phyloP scores from a whole-genome alignment of 2,797 vertebrate species.

The Hippocampus kuda region DNA sequence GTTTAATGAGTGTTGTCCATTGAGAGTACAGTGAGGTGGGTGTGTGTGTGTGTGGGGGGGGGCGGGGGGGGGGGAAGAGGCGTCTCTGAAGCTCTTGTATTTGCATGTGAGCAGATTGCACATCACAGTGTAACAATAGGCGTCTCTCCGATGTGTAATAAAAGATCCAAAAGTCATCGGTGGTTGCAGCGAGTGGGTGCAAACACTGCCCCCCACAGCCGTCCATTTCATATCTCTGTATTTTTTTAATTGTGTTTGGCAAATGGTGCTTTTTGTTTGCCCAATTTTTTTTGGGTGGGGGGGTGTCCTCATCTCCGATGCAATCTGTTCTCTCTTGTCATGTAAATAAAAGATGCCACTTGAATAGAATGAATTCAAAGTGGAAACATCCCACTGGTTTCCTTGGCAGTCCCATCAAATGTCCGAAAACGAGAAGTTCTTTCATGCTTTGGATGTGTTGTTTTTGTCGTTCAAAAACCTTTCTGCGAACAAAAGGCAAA shows the following conservation, averaged over 20 bases:
- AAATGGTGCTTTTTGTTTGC: conserved; percentile 56
- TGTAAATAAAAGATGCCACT: conserved; percentile 66
- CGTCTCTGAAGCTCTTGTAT: conserved; percentile 54
- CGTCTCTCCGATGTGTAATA: conserved; percentile 55
- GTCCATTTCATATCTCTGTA: conserved; percentile 27
- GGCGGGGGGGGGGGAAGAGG: conserved; percentile 33
- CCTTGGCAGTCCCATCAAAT: conserved; percentile 65
- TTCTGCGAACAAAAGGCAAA: conserved; percentile 37
- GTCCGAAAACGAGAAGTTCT: conserved; percentile 32
- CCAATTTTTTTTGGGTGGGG: conserved; percentile 21
- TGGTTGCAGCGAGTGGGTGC: conserved; percentile 34
- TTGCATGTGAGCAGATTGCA: conserved; percentile 67
- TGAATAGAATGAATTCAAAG: conserved; percentile 61
- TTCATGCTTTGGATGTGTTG: conserved; percentile 41
- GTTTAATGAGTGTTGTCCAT: conserved; percentile 66
- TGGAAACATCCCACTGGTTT: conserved; percentile 61
- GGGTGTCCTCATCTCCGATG: conserved; percentile 29
- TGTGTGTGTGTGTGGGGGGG: too few species aligned
- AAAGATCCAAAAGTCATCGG: conserved; percentile 59
- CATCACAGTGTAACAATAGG: conserved; percentile 60
- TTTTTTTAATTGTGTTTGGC: conserved; percentile 60
- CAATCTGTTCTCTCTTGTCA: conserved; percentile 65
- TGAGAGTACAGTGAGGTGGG: conserved; percentile 46
- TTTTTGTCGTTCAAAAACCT: conserved; percentile 34
- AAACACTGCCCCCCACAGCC: conserved; percentile 4